Evolutionary conservation across 2,797 vertebrate genomes (phyloP).

Genomic region (Micropoecilia bifurca): DNA sequence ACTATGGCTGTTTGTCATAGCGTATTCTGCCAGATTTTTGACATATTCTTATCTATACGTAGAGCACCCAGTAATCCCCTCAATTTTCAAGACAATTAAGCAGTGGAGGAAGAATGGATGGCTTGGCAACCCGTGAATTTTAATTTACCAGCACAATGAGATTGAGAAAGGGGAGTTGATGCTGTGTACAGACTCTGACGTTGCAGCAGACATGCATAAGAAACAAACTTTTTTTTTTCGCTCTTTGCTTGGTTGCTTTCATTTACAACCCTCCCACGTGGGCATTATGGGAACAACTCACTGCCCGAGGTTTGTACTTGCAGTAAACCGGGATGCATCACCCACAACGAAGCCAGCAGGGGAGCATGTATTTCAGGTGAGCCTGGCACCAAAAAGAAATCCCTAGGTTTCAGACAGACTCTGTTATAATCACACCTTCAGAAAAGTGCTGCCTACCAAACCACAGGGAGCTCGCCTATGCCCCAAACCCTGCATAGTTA

Average conservation of each 20-base stretch:
- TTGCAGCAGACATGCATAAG: constrained; percentile 54
- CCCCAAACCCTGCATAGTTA: constrained; percentile 21
- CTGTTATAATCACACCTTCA: constrained; percentile 55
- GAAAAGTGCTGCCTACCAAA: constrained; percentile 51
- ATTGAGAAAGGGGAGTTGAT: constrained; percentile 61
- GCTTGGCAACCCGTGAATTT: constrained; percentile 74
- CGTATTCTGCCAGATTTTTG: constrained; percentile 56
- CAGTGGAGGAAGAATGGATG: constrained; percentile 72
- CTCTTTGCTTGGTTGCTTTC: constrained; percentile 46
- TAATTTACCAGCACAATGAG: constrained; percentile 76
- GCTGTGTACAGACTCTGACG: constrained; percentile 56
- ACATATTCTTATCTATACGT: constrained; percentile 73
- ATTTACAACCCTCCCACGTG: constrained; percentile 64
- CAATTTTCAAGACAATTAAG: constrained; percentile 82
- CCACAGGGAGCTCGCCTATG: constrained; percentile 41
- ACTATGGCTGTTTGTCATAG: constrained; percentile 29
- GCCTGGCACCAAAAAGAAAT: constrained; percentile 52
- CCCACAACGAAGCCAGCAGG: constrained; percentile 28
- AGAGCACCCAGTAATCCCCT: constrained; percentile 73
- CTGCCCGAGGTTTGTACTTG: constrained; percentile 61
- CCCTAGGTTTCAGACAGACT: constrained; percentile 53
- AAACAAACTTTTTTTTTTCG: constrained; percentile 44
- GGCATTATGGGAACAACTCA: constrained; percentile 42
- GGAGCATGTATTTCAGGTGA: constrained; percentile 47
- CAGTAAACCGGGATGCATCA: constrained; percentile 39